Percentiles rank a stretch among this genome's conserved stretches.
Conservation (phyloP, 2,797 vertebrate species). For the Aphelocoma californica region DNA sequence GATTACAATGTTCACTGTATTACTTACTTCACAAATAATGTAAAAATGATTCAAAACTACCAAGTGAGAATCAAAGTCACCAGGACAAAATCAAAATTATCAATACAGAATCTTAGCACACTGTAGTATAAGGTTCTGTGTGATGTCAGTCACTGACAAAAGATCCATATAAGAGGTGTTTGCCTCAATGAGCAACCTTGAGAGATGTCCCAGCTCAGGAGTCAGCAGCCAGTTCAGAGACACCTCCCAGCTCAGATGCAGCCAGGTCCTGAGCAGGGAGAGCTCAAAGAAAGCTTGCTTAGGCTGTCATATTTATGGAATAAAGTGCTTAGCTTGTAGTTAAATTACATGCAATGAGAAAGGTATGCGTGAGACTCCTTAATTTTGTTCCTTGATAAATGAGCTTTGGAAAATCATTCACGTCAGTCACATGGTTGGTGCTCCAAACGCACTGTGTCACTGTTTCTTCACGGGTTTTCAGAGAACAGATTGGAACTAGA, state of each 20-base stretch:
- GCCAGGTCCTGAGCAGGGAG: not conserved
- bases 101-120: not conserved
- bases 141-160: not conserved
- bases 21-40: not conserved
- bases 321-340: not conserved
- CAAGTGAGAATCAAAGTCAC: not conserved
- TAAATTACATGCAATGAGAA: not conserved
- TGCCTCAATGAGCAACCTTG: not conserved
- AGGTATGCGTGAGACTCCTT: not conserved
- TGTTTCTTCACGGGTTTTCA: not conserved
- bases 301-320: not conserved
- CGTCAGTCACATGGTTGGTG: fast-evolving
- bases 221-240: not conserved
- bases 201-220: not conserved
- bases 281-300: not conserved
- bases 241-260: not conserved
- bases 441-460: not conserved
- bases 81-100: not conserved
- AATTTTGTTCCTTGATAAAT: not conserved
- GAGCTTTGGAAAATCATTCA: not conserved
- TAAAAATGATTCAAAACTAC: not conserved
- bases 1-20: not conserved
- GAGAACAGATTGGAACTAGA: not conserved
- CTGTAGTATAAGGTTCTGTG: not conserved
- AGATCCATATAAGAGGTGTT: not conserved